Conservation (phyloP, 1,140 invertebrate genomes). For the Euwallacea fornicatus region DNA sequence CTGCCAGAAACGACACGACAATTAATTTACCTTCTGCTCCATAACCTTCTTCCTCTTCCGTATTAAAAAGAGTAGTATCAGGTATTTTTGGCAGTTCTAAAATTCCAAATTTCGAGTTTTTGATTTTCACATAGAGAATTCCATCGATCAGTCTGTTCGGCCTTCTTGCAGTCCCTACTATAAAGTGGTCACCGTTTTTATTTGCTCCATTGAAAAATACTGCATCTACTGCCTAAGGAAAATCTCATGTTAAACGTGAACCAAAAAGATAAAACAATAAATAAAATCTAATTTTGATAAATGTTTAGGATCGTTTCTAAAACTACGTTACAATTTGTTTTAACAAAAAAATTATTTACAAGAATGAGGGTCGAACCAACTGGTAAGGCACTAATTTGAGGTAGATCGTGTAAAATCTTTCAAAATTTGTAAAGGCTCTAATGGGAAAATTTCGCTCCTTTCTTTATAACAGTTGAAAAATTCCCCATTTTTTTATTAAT, state of each 20-base stretch:
- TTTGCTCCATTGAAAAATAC: slow-evolving; percentile 63
- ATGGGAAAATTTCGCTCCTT: no score
- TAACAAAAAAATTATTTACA: background rate
- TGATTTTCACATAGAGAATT: slow-evolving; percentile 60
- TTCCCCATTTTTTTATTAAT: no score
- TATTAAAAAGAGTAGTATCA: slow-evolving; percentile 62
- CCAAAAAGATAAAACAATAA: no score
- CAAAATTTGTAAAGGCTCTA: no score
- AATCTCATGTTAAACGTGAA: slow-evolving; percentile 1
- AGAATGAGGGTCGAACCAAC: no score
- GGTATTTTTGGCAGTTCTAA: slow-evolving; percentile 63
- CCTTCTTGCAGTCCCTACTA: slow-evolving; percentile 56
- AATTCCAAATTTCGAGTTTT: slow-evolving; percentile 54
- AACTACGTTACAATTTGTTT: background rate
- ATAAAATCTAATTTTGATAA: no score
- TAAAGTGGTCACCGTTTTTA: slow-evolving; percentile 55
- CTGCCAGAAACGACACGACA: background rate
- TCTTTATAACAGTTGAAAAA: no score
- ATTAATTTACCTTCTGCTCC: slow-evolving; percentile 59
- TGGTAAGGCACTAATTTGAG: no score
- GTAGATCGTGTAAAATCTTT: no score
- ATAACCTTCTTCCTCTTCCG: slow-evolving; percentile 56
- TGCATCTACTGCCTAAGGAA: slow-evolving; percentile 60
- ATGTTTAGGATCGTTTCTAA: background rate
- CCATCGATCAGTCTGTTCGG: slow-evolving; percentile 56